Evolutionary conservation across 2,888 invertebrate genomes (phyloP), one percentile per base, ranked within the genome.

Genomic region (Acanthococcus lagerstroemiae): DNA sequence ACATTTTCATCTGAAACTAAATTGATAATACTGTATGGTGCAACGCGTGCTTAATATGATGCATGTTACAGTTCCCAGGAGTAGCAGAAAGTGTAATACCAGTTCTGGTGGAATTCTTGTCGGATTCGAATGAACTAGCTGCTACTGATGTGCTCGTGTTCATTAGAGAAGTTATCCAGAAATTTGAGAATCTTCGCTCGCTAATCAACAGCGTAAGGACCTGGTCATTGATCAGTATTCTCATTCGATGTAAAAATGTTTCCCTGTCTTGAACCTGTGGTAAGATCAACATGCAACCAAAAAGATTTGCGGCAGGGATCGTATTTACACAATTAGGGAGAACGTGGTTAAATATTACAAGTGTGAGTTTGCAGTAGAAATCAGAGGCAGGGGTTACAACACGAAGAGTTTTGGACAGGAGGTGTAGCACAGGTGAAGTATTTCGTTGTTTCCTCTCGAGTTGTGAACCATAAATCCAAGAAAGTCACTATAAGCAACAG

Each of bases 81-180:
- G 95, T 96, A 65, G 95, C 95, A 9, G 85, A 85, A 60, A 86
- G 87, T 68, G 93, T 97, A 58, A 93, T 96, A 70, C 97, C 97
- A 21, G 93, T 95, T 54, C 78, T 99, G 71, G 86, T 93, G 72
- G 96, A 97, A 76, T 90, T 97, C 78, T 79, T 97, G 27, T 88
- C 89, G 0, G 93, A 93, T 74, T 88, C 86, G 66, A 87, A 88
- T 75, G 91, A 93, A 76, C 79, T 88, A 65, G 96, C 95, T 24
- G 95, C 99, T 1, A 83, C 85, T 1, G 96, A 97, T 79, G 96
- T 99, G 15, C 80, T 99, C 69, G 84, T 94, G 66, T 97, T 99
- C 79, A 85, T 97, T 57, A 82, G 97, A 24, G 93, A 96, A 76
- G 96, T 96, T n/a, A 88, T 99, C 71, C 92, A 95, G 75, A 85